These are phyloP conservation scores for Lacerta bilineata DNA, from an alignment of 2,797 vertebrate species.

Conservation along the genomic window DNA sequence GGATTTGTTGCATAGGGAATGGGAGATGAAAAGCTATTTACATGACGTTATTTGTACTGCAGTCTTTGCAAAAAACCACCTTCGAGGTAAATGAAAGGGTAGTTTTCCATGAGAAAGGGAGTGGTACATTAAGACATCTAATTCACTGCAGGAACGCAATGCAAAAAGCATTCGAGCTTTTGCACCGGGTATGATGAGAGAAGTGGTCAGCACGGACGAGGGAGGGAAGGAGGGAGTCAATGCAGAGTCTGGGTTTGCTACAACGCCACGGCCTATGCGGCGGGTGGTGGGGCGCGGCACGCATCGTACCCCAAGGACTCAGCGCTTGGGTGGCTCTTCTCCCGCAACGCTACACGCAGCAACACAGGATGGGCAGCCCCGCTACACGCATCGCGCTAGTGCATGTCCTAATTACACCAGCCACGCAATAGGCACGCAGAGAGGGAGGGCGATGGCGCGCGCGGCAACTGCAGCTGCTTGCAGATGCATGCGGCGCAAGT, in stretches of 20 bases:
- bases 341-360: background rate
- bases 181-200: no score
- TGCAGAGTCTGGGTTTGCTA: background rate
- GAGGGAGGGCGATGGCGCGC: slow-evolving; percentile 5
- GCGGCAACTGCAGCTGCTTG: background rate
- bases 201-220: background rate
- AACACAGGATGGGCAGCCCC: background rate
- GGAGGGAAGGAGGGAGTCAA: background rate
- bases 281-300: no score
- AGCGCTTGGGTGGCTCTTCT: background rate
- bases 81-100: background rate
- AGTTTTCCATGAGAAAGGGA: background rate
- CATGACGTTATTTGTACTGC: background rate
- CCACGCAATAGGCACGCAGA: background rate
- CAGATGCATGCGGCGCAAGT: background rate
- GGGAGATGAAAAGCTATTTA: background rate
- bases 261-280: background rate
- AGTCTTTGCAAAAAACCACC: background rate
- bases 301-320: no score
- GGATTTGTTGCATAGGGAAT: no score
- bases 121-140: background rate
- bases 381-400: background rate
- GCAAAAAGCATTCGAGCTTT: background rate
- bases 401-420: background rate
- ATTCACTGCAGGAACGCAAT: no score